phyloP scores from a whole-genome alignment of 2,888 invertebrate species.

The Platerodrilus igneus region DNA sequence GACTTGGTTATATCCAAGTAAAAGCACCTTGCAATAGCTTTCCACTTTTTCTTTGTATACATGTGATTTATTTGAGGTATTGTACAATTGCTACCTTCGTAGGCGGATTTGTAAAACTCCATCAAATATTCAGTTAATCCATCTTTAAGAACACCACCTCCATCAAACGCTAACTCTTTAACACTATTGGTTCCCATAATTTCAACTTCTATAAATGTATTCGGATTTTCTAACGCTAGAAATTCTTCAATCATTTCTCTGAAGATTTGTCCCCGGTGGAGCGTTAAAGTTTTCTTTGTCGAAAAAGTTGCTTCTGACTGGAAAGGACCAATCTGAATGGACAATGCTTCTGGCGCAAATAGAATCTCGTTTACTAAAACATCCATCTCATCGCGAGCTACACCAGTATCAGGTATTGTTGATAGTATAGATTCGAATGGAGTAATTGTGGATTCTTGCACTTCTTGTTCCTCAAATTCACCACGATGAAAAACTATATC shows the following conservation, averaged over 20 bases:
- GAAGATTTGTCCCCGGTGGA: slow-evolving; percentile 10
- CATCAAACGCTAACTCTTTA: slow-evolving; percentile 17
- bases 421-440: too few species aligned
- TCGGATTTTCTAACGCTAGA: slow-evolving; percentile 4
- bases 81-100: slow-evolving; percentile 13
- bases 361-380: too few species aligned
- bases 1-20: slow-evolving; percentile 19
- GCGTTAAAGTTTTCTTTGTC: not conserved
- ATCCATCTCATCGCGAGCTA: too few species aligned
- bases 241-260: slow-evolving; percentile 8
- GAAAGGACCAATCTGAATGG: too few species aligned
- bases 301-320: too few species aligned
- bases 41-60: slow-evolving; percentile 13
- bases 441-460: too few species aligned
- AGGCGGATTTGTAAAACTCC: slow-evolving; percentile 14
- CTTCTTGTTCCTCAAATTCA: too few species aligned
- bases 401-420: too few species aligned
- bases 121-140: slow-evolving; percentile 21
- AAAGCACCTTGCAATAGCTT: slow-evolving; percentile 17
- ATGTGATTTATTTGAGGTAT: slow-evolving; percentile 17
- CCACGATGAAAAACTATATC: too few species aligned
- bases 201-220: slow-evolving; percentile 15
- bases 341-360: too few species aligned
- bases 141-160: slow-evolving; percentile 22
- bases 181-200: slow-evolving; percentile 17